Percentiles rank a stretch among this genome's conserved stretches.
These are phyloP conservation scores for Columba guinea DNA, from an alignment of 2,797 vertebrate genomes.

Conservation along the genomic window DNA sequence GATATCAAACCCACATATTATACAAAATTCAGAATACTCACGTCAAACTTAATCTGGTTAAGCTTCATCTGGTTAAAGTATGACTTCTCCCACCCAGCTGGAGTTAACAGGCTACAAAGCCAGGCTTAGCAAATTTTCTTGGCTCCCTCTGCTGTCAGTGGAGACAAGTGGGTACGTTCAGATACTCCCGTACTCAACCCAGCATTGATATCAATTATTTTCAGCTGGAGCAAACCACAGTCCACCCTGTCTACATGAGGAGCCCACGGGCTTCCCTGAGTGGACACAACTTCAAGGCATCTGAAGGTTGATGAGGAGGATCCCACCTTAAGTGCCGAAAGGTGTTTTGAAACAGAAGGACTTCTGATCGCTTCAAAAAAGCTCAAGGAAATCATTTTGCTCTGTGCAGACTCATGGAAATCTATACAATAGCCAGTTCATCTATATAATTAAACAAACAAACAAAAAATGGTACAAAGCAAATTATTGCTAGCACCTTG, in stretches of 20 bases:
- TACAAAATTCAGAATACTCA: not conserved
- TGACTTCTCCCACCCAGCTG: not conserved
- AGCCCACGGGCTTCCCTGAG: not conserved
- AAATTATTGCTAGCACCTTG: not conserved
- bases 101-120: not conserved
- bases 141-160: not conserved
- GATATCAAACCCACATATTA: not conserved
- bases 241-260: not conserved
- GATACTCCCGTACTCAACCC: not conserved
- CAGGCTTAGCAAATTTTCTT: not conserved
- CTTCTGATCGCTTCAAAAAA: not conserved
- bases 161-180: not conserved
- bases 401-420: not conserved
- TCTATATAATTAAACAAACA: not conserved
- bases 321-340: not conserved
- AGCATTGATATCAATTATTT: not conserved
- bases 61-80: not conserved
- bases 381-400: not conserved
- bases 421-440: not conserved
- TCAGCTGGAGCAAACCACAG: not conserved
- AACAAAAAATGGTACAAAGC: not conserved
- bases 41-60: not conserved
- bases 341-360: not conserved
- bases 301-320: not conserved
- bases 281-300: too few species aligned